A percentile compares a stretch with the other conserved stretches of the same genome.
phyloP scores from a whole-genome alignment of 1,140 invertebrate species.

The Meloidogyne hapla region DNA sequence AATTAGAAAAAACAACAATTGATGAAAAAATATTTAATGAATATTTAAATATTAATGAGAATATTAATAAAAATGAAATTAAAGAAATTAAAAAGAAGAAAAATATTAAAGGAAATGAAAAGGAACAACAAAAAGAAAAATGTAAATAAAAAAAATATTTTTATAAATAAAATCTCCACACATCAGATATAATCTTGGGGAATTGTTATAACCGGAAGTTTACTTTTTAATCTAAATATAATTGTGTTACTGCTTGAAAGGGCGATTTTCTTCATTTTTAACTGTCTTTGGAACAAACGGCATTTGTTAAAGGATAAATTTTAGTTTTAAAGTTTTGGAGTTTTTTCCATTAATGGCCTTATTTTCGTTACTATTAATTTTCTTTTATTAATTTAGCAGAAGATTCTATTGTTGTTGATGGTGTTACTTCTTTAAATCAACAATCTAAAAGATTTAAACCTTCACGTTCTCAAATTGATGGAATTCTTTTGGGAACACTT shows the following conservation, averaged over 20 bases:
- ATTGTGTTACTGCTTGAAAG: no score
- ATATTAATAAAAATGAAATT: neutral
- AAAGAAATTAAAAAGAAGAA: neutral
- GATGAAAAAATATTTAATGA: neutral
- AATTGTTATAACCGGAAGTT: no score
- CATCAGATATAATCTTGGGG: no score
- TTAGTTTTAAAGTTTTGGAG: no score
- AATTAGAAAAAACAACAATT: neutral
- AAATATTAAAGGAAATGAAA: neutral
- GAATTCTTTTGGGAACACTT: neutral
- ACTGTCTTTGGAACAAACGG: no score
- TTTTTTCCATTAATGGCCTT: no score
- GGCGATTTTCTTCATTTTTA: no score
- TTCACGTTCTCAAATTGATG: neutral
- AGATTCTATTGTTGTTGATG: neutral
- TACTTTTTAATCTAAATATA: no score
- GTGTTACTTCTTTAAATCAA: neutral
- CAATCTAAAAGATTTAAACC: neutral
- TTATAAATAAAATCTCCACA: no score
- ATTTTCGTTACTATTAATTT: neutral
- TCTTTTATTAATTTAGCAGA: neutral
- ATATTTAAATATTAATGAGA: no score
- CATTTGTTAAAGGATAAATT: no score
- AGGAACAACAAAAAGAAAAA: neutral
- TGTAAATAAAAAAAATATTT: neutral